Evolutionary conservation across 2,113 vertebrate species (phyloP), one percentile per base, ranked within the genome.

Genomic region (Chelonoidis abingdonii): DNA sequence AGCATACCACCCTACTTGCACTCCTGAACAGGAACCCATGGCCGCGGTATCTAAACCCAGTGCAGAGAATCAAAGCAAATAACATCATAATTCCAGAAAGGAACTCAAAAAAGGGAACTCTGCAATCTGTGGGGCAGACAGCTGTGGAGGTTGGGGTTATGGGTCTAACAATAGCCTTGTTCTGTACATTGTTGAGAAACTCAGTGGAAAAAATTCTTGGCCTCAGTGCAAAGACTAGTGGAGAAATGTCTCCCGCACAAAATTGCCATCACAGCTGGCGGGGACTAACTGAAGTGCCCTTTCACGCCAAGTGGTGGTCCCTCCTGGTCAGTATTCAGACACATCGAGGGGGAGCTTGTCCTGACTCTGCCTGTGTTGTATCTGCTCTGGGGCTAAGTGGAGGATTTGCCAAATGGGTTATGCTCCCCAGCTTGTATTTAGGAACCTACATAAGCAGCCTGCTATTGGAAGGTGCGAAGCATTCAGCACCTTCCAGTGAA

Each of bases 71-170:
- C 19, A 0, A 59, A 65, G 88, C 50, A 93, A 80, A 59, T 44
- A 10, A 83, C 5, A 44, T 13, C 6, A 44, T 83, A 76, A 76
- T 80, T 87, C 59, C 80, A 69, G 89, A 54, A 47, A 78, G 49
- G 53, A 76, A 17, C 0, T 0, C n/a, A 59, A 31, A 3, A 50
- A 11, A 0, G 0, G 65, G 76, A 76, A 41, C 57, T 93, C 57
- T 0, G 3, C 29, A 80, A 5, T 16, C 0, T 0, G 25, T 56
- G 38, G n/a, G 16, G 7, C 62, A 69, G 35, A 69, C 35, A 69
- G 35, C 31, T 65, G 13, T 19, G 35, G 62, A 31, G 8, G 27
- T 16, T 17, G 14, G 35, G 31, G 62, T 35, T n/a, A 4, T n/a
- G 17, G 62, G 14, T 69, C 35, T 69, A 72, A 72, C 38, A 72